phyloP scores from a whole-genome alignment of 2,797 vertebrate species.

The Amniataba percoides region DNA sequence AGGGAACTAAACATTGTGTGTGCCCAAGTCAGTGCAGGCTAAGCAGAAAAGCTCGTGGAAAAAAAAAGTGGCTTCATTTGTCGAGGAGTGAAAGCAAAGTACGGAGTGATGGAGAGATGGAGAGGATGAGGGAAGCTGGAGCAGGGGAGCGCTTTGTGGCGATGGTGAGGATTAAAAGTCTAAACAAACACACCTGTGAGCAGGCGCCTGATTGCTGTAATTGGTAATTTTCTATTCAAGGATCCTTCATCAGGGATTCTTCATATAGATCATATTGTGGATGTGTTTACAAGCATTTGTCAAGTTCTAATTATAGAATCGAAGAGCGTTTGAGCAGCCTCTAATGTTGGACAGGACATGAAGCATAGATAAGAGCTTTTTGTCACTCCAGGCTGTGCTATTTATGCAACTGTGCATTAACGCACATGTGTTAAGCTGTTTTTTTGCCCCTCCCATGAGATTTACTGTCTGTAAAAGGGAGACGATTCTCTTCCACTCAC shows the following conservation, averaged over 20 bases:
- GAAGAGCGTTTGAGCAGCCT: constrained; percentile 15
- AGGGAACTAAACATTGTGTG: background rate
- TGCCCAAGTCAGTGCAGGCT: constrained; percentile 4
- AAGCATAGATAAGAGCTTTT: constrained; percentile 37
- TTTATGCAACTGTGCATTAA: background rate
- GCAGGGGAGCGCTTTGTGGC: background rate
- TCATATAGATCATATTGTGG: constrained; percentile 37
- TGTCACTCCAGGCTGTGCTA: constrained; percentile 18
- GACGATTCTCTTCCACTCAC: constrained; percentile 6
- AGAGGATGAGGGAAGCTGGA: background rate
- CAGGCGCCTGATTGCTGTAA: constrained; percentile 50
- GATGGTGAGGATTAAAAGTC: constrained; percentile 13
- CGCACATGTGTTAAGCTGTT: constrained; percentile 16
- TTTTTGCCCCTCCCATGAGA: constrained; percentile 26
- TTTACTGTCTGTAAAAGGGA: constrained; percentile 20
- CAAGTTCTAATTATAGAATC: constrained; percentile 51
- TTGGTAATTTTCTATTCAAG: constrained; percentile 50
- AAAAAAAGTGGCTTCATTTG: constrained; percentile 21
- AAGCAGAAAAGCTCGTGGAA: background rate
- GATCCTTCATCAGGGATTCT: constrained; percentile 47
- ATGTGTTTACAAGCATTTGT: constrained; percentile 39
- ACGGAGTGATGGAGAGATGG: background rate
- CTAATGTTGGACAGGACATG: constrained; percentile 27
- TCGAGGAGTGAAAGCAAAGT: constrained; percentile 3
- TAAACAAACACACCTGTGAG: constrained; percentile 33